These are phyloP conservation scores for Macaria liturata DNA, from an alignment of 2,888 invertebrate species.

Conservation along the genomic window DNA sequence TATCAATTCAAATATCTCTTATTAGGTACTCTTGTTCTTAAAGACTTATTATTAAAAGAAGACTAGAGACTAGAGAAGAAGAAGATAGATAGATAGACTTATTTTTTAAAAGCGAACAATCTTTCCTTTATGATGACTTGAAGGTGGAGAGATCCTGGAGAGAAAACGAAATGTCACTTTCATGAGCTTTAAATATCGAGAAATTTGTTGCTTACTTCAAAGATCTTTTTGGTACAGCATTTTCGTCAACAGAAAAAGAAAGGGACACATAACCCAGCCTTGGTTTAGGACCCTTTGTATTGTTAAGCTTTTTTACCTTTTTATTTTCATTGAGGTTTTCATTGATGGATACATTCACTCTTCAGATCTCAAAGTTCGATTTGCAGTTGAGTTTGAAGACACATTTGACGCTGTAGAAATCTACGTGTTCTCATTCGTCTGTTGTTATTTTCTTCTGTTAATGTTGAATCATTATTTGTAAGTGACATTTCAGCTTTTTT, in stretches of 20 bases:
- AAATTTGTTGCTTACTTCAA: not conserved
- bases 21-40: conserved; percentile 16
- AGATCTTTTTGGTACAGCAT: conserved; percentile 6
- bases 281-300: not conserved
- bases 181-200: conserved; percentile 6
- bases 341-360: conserved; percentile 3
- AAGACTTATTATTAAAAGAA: too few species aligned
- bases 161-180: conserved; percentile 40
- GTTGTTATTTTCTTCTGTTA: conserved; percentile 12
- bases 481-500: not conserved
- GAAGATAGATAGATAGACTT: too few species aligned
- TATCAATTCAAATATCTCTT: conserved; percentile 16
- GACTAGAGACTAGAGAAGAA: too few species aligned
- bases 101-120: not conserved
- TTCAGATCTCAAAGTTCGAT: conserved; percentile 23
- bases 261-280: conserved; percentile 20
- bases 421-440: conserved; percentile 40
- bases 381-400: conserved; percentile 19
- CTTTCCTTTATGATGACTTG: not conserved
- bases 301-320: conserved; percentile 1
- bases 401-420: conserved; percentile 24
- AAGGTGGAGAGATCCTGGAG: conserved; percentile 23
- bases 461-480: conserved; percentile 6
- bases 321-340: conserved; percentile 4
- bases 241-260: conserved; percentile 10